Evolutionary conservation across 2,888 invertebrate species (phyloP), one percentile per base, ranked within the genome.

Genomic region (Habrosyne pyritoides): DNA sequence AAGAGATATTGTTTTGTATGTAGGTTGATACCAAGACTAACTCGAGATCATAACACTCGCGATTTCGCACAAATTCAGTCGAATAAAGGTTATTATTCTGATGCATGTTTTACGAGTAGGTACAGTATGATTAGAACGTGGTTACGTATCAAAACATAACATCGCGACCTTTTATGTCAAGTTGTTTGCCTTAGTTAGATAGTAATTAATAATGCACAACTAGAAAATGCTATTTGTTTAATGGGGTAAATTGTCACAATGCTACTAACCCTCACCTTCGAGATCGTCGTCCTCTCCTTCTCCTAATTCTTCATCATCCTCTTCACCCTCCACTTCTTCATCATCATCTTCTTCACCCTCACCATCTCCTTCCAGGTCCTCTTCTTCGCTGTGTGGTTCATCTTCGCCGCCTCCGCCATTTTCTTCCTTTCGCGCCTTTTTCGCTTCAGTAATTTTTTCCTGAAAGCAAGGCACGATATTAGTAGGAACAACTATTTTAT

Each of bases 341-440:
- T 94, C 94, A 24, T 95, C 95, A 46, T 94, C 94, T 21, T 93
- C 94, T 53, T 94, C 94, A 0, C 90, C 94, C 52, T 94, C 94
- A 21, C 89, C 94, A 56, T 93, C 94, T 55, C 93, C 93, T 57
- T 94, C 94, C 57, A 95, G 94, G 61, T 95, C 95, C 57, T 95
- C 95, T 52, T 95, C 95, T 69, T 95, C 94, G 71, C 93, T 94
- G 73, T 93, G 93, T 63, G 89, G 89, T 60, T 94, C 94, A 22
- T 93, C 94, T 8, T 93, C 93, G 42, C 93, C 93, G 24, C 94
- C 95, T 55, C 95, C 95, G 30, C 96, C 96, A 76, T 96, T 96
- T 81, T 96, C 96, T 80, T 96, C 96, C 91, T 96, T 96, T 93
- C 95, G 95, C 89, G 95, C 95, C 91, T 96, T 96, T 93, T 96